Percentiles rank a stretch among this genome's conserved stretches.
Evolutionary conservation across 2,113 vertebrate species (phyloP).

Genomic region (Callospermophilus lateralis): DNA sequence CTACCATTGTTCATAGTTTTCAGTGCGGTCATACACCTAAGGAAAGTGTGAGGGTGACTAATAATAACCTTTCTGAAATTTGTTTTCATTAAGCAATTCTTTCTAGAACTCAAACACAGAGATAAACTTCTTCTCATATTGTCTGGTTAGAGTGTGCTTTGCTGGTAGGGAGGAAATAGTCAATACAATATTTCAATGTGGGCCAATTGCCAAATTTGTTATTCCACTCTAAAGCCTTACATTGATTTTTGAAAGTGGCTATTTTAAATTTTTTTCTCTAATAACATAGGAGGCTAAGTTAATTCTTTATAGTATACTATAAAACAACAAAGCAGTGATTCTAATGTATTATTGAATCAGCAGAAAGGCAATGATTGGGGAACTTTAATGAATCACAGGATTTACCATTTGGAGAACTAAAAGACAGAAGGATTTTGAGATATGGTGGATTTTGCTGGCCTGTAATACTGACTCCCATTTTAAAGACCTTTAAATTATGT

Average conservation of each 20-base stretch:
- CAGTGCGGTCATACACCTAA: not conserved
- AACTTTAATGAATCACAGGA: not conserved
- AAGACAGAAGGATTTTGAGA: not conserved
- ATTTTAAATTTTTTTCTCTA: not conserved
- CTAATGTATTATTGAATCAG: not conserved
- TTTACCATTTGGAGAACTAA: not conserved
- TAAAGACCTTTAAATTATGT: not conserved
- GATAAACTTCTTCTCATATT: not conserved
- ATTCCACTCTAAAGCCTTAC: not conserved
- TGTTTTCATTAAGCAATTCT: not conserved
- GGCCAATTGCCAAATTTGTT: not conserved
- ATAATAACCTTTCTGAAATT: constrained; percentile 26
- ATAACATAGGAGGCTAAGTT: not conserved
- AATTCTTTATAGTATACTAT: not conserved
- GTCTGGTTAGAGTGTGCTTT: not conserved
- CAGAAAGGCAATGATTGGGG: not conserved
- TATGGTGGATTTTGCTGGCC: not conserved
- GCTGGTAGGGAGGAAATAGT: not conserved
- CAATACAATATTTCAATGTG: not conserved
- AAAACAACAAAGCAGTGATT: constrained; percentile 49
- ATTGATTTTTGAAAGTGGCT: constrained; percentile 53
- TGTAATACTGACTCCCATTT: not conserved
- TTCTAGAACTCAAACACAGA: constrained; percentile 48
- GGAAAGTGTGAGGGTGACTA: not conserved
- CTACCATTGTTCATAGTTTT: not conserved